Base-by-base conservation (phyloP, 2,797 vertebrate genomes). In the Schizopygopsis pylzovi region DNA sequence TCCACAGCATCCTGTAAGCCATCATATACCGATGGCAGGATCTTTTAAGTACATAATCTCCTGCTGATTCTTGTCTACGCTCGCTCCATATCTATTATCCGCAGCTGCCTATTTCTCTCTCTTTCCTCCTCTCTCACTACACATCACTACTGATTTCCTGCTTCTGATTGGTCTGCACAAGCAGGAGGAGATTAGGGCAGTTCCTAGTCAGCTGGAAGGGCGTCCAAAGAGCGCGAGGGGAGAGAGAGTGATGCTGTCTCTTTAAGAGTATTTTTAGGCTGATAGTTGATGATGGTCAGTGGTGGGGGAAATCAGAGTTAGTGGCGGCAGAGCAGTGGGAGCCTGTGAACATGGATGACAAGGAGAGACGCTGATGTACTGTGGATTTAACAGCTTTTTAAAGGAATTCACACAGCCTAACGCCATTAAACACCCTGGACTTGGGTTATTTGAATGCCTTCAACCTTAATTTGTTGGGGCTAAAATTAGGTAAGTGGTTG, bases 211-310 rank as follows among this genome's bases (percentile, higher is more conserved):
- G 93, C 91, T 87, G 80, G 56, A 84, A 45, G 63, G 49, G 68
- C 20, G 20, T 75, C 73, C 39, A 71, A 54, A 68, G 68, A 43
- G 63, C 13, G 22, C n/a, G 12, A 59, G 59, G 78, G 79, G 28
- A 67, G 13, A 47, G 56, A 85, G 89, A 91, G 90, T 87, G 87
- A 83, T 59, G 18, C 93, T 95, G 94, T 93, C 87, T 81, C 95
- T 96, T 96, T 96, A 96, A 96, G 94, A 91, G 93, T 96, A 96
- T 96, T 96, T 96, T 96, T 96, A 96, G 95, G 92, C 82, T 85
- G 90, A 90, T 90, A 90, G 91, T 92, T 91, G 93, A 92, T 91
- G 89, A 90, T 93, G 95, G 94, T 95, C 94, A 95, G 92, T 95
- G 87, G 82, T 92, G 90, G 90, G 92, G 90, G 90, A 93, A 92